Conservation (phyloP, 2,797 vertebrate genomes). For the Rallus crepitans region DNA sequence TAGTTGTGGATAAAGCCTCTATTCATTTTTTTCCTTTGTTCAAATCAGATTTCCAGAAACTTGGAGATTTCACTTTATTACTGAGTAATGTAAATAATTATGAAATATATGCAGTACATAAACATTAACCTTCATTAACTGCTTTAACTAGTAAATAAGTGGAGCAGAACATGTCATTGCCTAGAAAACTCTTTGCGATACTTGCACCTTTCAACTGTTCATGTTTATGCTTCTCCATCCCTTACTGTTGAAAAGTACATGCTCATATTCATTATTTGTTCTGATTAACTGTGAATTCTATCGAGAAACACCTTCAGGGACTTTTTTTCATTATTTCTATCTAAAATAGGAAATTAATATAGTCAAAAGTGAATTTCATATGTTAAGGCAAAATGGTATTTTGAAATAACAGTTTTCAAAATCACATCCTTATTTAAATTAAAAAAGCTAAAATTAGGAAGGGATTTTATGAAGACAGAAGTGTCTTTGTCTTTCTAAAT, state of each 20-base stretch:
- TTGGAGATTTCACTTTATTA: background rate
- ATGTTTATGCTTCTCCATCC: background rate
- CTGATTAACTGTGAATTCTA: background rate
- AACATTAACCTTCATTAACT: background rate
- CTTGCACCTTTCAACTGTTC: background rate
- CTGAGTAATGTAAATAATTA: background rate
- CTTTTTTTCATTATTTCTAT: background rate
- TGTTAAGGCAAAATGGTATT: background rate
- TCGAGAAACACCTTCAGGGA: background rate
- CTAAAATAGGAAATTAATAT: background rate
- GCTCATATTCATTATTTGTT: background rate
- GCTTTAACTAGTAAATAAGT: background rate
- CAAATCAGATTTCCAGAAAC: background rate
- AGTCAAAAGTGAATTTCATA: background rate
- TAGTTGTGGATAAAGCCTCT: background rate
- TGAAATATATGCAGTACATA: background rate
- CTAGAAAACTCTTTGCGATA: background rate
- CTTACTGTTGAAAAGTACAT: background rate
- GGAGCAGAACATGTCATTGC: background rate
- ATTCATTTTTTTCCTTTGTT: background rate
- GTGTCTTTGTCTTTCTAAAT: background rate
- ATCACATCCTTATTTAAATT: background rate
- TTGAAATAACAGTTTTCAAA: background rate
- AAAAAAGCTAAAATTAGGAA: background rate
- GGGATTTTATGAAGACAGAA: background rate